Conservation (phyloP, 2,113 vertebrate genomes). For the Taxidea taxus region DNA sequence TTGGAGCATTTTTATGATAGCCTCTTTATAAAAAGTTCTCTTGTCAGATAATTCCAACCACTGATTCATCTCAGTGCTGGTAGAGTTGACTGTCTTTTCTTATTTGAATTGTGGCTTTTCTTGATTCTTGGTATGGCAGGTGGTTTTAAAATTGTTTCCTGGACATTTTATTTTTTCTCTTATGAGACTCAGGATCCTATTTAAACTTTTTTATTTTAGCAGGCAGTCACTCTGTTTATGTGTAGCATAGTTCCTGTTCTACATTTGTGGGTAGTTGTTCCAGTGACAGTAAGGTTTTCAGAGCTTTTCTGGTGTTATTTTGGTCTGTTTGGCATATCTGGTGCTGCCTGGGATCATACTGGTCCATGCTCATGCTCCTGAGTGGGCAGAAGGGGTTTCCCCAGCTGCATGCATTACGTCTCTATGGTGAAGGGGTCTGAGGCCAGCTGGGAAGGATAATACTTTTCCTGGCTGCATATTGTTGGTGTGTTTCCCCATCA, state of each 20-base stretch:
- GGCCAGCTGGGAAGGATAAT: not conserved
- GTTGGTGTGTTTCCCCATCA: not conserved
- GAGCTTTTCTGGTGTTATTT: not conserved
- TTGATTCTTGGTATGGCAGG: not conserved
- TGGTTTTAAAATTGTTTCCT: slow-evolving; percentile 11
- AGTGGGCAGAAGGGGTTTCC: not conserved
- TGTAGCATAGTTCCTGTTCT: not conserved
- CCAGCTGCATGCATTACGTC: too few relatives aligned
- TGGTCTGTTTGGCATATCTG: not conserved
- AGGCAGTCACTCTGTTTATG: not conserved
- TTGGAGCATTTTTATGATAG: slow-evolving; percentile 6
- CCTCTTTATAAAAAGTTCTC: not conserved
- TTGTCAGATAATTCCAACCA: not conserved
- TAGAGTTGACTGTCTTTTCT: slow-evolving; percentile 9
- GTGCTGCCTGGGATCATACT: not conserved
- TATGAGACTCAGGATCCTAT: not conserved
- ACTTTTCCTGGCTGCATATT: not conserved
- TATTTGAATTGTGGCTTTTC: slow-evolving; percentile 37
- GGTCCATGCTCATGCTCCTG: not conserved
- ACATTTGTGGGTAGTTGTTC: not conserved
- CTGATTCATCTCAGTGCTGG: slow-evolving; percentile 32
- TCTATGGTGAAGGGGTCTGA: not conserved
- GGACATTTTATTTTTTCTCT: not conserved
- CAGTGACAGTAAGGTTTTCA: not conserved
- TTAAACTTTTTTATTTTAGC: not conserved